Percentiles rank a stretch among this genome's conserved stretches.
phyloP scores from a whole-genome alignment of 2,888 invertebrate species.

The Cyclophora punctaria region DNA sequence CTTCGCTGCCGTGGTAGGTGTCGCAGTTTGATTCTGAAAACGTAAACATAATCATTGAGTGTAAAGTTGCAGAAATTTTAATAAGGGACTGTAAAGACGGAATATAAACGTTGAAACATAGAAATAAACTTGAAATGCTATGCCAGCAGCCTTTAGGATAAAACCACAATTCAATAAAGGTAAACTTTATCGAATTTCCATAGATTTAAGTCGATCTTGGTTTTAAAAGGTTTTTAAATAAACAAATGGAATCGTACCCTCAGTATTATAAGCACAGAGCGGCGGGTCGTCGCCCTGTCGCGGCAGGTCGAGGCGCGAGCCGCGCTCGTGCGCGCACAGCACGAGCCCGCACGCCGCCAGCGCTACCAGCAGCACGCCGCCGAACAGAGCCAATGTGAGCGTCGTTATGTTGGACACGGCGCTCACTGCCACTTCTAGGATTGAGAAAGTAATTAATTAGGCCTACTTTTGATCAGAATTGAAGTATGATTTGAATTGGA shows the following conservation, averaged over 20 bases:
- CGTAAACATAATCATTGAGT: background rate
- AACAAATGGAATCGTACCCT: constrained; percentile 31
- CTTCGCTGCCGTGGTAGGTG: constrained; percentile 62
- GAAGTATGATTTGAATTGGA: no score
- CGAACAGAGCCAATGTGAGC: constrained; percentile 54
- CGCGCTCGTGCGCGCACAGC: constrained; percentile 58
- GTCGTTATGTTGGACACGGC: constrained; percentile 57
- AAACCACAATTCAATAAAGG: no score
- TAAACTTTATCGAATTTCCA: no score
- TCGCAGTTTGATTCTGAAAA: constrained; percentile 63
- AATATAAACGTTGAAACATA: no score
- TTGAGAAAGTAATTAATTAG: constrained; percentile 10
- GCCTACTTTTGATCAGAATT: no score
- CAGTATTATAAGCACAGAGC: constrained; percentile 60
- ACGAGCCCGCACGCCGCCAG: constrained; percentile 65
- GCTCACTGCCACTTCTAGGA: constrained; percentile 29
- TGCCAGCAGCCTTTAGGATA: no score
- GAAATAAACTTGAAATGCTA: no score
- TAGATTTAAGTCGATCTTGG: no score
- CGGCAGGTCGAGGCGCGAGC: constrained; percentile 34
- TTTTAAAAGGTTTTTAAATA: no score
- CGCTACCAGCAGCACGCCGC: constrained; percentile 60
- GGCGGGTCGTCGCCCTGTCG: constrained; percentile 42
- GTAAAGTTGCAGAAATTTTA: no score
- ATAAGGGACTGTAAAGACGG: no score